A percentile compares a stretch with the other conserved stretches of the same genome.
Evolutionary conservation across 1,140 invertebrate genomes (phyloP).

Genomic region (Dryas iulia): DNA sequence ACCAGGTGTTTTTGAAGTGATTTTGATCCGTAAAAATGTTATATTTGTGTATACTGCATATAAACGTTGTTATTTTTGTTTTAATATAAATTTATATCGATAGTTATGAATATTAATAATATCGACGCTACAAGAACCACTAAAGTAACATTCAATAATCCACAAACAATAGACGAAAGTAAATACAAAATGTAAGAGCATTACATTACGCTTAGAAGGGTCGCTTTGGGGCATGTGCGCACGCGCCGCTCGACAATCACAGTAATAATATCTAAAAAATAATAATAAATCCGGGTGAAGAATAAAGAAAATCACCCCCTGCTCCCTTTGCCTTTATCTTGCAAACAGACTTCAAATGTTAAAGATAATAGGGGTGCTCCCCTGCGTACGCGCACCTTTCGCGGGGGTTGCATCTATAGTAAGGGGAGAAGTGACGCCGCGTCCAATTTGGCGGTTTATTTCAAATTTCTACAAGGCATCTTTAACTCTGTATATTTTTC

Average conservation of each 20-base stretch:
- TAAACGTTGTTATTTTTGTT: neutral
- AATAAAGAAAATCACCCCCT: conserved; percentile 79
- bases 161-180: conserved; percentile 63
- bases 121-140: conserved; percentile 43
- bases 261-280: conserved; percentile 80
- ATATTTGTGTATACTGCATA: too few species aligned
- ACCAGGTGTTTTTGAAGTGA: conserved; percentile 7
- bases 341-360: conserved; percentile 77
- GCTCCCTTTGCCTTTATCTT: conserved; percentile 78
- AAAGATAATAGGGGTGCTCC: conserved; percentile 78
- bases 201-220: conserved; percentile 60
- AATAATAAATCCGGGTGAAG: conserved; percentile 80
- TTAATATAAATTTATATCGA: conserved; percentile 9
- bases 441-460: conserved; percentile 63
- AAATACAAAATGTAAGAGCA: conserved; percentile 72
- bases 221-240: conserved; percentile 73
- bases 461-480: conserved; percentile 55
- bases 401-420: conserved; percentile 56
- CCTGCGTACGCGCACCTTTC: conserved; percentile 63
- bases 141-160: conserved; percentile 73
- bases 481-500: neutral
- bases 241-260: conserved; percentile 71
- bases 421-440: conserved; percentile 50
- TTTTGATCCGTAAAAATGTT: neutral
- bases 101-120: conserved; percentile 44